Evolutionary conservation across 2,797 vertebrate species (phyloP), one percentile per base, ranked within the genome.

Genomic region (Corythornis leucogaster): DNA sequence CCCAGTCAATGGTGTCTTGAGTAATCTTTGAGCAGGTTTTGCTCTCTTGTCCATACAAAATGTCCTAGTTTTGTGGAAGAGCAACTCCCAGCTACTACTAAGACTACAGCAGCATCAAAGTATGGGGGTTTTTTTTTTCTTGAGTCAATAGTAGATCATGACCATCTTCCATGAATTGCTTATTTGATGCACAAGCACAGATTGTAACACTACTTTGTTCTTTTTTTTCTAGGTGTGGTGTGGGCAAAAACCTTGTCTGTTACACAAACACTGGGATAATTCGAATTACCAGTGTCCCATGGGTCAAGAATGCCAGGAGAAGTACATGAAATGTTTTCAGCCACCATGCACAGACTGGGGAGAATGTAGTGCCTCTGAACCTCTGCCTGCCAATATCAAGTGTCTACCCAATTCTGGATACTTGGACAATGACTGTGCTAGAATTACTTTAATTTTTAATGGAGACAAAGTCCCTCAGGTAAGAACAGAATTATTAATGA

Each of bases 301-400:
- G 3, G 98, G 98, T 30, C 99, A 98, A 57, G 97, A 97, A 81
- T 99, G 99, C 63, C 97, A 94, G 74, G 97, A 98, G 87, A 98
- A 98, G 40, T 98, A 97, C 5, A 97, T 98, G 74, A 98, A 98
- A 93, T 99, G 99, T 90, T 98, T 99, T 94, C 98, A 98, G 51
- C 98, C 98, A 1, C 99, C 99, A 0, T 99, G 99, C 30, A 97
- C 94, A 3, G 98, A 97, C 87, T 99, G 98, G 98, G 99, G 99
- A 3, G 98, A 98, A 95, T 99, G 99, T 42, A 98, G 98, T 3
- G 54, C 97, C 6, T 97, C 97, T 12, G 97, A 98, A 67, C 95
- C 97, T 42, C 95, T 97, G 30, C 98, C 97, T 4, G 81, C 97
- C 51, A 95, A 96, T 96, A 98, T 98, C 7, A 98, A 95, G 61